Base-by-base conservation (phyloP, 2,888 invertebrate species). In the Monochamus alternatus region DNA sequence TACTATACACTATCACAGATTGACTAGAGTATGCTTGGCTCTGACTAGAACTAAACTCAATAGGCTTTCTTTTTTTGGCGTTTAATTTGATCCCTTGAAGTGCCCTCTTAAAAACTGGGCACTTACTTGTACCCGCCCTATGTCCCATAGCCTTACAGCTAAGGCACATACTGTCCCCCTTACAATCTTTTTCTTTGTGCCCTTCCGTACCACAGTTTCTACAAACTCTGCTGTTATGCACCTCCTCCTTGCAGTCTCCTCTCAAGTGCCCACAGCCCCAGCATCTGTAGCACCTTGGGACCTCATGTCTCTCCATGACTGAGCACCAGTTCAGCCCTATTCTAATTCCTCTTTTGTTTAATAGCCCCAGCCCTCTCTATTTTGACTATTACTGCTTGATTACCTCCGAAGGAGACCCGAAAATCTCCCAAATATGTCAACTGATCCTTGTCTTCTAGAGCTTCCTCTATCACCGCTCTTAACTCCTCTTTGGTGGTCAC, bases 241-340 rank as follows among this genome's bases (percentile, higher is more conserved):
- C 32, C 7, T 32, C 30, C n/a, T 32, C 12, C 38, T 7, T 31
- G 38, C 63, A 63, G 5, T 63, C 30, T 10, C n/a, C n/a, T n/a
- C n/a, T 63, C 8, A 38, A 22, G 32, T 63, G 63, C 3, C 63
- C 63, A n/a, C 32, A 63, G 3, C 10, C 32, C 63, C 63, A 63
- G 38, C 63, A 63, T 32, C 10, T 31, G 38, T 63, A 31, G n/a
- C 63, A 63, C 32, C n/a, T 30, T 4, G 10, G 3, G 3, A 63
- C 12, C 38, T 63, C 38, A 2, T 10, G 22, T 3, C 38, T 63
- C 4, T 32, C 63, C 38, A 38, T 5, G 10, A 63, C 12, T 10
- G 30, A 12, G 10, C 63, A 63, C 38, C 9, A 12, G 10, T 38
- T 31, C 10, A 63, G 3, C 3, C 63, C 63, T 32, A 63, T 32